Conservation (phyloP, 2,797 vertebrate genomes). For the Thunnus albacares region DNA sequence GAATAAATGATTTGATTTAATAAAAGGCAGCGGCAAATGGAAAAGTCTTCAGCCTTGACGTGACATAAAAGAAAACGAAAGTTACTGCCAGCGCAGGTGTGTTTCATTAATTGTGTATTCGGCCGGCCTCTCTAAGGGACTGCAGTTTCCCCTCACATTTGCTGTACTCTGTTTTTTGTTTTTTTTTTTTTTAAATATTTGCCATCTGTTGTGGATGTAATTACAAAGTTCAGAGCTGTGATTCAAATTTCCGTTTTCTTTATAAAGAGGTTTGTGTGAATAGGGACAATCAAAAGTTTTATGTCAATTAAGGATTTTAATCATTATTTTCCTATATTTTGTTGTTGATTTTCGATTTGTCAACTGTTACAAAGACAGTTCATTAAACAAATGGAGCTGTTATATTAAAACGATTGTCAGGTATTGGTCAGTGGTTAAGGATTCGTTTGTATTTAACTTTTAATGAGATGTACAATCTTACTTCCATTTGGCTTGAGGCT, state of each 20-base stretch:
- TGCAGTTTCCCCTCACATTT: too few species aligned
- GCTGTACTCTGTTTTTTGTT: too few species aligned
- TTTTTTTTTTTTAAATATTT: neutral
- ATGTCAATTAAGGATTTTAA: neutral
- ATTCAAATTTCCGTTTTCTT: neutral
- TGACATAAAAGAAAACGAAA: too few species aligned
- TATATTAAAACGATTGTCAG: too few species aligned
- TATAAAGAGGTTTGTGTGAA: neutral
- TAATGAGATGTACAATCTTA: constrained; percentile 23
- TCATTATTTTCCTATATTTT: neutral
- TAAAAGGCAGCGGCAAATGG: neutral
- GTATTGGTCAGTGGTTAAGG: neutral
- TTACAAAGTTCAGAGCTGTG: neutral
- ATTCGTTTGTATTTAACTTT: constrained; percentile 10
- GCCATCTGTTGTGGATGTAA: neutral
- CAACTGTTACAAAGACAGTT: neutral
- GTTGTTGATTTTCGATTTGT: neutral
- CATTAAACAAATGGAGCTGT: neutral
- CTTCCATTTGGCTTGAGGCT: constrained; percentile 52
- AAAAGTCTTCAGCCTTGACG: too few species aligned
- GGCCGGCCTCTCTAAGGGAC: neutral
- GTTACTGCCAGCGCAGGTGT: neutral
- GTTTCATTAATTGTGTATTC: neutral
- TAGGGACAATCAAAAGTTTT: neutral
- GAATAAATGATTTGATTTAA: neutral